Evolutionary conservation across 2,888 invertebrate genomes (phyloP).

Genomic region (Rhagonycha lutea): DNA sequence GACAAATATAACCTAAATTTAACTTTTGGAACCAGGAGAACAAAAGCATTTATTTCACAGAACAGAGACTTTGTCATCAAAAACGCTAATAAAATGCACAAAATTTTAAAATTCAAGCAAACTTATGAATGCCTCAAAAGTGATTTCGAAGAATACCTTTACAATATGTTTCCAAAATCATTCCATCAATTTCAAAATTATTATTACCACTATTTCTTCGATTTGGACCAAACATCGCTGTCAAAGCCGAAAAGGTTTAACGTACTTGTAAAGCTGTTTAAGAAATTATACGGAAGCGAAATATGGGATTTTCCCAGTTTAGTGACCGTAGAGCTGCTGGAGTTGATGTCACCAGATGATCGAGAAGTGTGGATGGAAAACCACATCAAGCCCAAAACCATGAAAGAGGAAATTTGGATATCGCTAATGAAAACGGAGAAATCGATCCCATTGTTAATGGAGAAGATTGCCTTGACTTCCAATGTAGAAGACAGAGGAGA

Average conservation of each 20-base stretch:
- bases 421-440: slow-evolving; percentile 9
- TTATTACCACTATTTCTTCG: not conserved
- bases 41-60: slow-evolving; percentile 10
- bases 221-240: not conserved
- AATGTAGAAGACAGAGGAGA: not conserved
- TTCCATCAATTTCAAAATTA: not conserved
- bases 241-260: not conserved
- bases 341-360: slow-evolving; percentile 13
- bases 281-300: slow-evolving; percentile 4
- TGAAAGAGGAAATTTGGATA: slow-evolving; percentile 7
- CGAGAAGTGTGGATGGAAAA: slow-evolving; percentile 5
- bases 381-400: not conserved
- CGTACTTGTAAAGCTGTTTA: not conserved
- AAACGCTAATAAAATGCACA: not conserved
- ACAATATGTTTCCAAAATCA: slow-evolving; percentile 13
- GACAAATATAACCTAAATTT: slow-evolving; percentile 6
- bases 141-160: slow-evolving; percentile 10
- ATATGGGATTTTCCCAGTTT: slow-evolving; percentile 1
- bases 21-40: slow-evolving; percentile 14
- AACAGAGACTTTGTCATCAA: slow-evolving; percentile 11
- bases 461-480: slow-evolving; percentile 5
- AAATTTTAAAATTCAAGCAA: slow-evolving; percentile 3
- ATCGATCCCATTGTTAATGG: slow-evolving; percentile 14
- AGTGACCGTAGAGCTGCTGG: not conserved
- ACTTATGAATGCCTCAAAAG: slow-evolving; percentile 1